Percentiles rank a stretch among this genome's conserved stretches.
These are phyloP conservation scores for Trogon surrucura DNA, from an alignment of 2,113 vertebrate species.

Conservation along the genomic window DNA sequence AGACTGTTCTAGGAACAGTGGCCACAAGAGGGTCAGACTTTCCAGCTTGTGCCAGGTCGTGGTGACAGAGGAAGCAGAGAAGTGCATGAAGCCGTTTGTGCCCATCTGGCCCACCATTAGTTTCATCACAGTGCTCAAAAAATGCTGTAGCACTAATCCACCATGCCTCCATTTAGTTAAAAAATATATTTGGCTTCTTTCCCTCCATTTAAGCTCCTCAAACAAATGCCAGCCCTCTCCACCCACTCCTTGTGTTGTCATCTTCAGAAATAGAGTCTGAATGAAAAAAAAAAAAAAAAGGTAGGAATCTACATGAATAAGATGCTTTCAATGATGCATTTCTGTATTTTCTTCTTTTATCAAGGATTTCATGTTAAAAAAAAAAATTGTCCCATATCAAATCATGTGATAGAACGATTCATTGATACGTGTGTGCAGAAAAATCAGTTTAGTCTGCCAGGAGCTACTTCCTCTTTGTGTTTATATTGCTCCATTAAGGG, in stretches of 20 bases:
- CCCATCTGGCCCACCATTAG: background rate
- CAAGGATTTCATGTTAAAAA: background rate
- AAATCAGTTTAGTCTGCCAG: background rate
- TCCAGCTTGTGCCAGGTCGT: background rate
- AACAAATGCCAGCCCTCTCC: background rate
- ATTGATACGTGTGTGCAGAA: background rate
- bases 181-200: background rate
- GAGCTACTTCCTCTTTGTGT: background rate
- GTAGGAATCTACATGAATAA: background rate
- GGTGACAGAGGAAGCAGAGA: background rate
- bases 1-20: background rate
- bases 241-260: background rate
- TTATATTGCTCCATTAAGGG: background rate
- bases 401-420: accelerated
- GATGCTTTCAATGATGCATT: accelerated
- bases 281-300: background rate
- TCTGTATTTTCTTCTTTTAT: background rate
- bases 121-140: background rate
- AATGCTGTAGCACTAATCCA: background rate
- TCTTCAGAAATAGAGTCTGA: background rate
- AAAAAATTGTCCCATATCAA: background rate
- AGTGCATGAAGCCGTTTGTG: background rate
- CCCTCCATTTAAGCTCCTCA: background rate
- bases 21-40: background rate
- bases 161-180: background rate